A percentile compares a stretch with the other conserved stretches of the same genome.
Conservation (phyloP, 1,140 invertebrate genomes). For the Theocolax elegans region DNA sequence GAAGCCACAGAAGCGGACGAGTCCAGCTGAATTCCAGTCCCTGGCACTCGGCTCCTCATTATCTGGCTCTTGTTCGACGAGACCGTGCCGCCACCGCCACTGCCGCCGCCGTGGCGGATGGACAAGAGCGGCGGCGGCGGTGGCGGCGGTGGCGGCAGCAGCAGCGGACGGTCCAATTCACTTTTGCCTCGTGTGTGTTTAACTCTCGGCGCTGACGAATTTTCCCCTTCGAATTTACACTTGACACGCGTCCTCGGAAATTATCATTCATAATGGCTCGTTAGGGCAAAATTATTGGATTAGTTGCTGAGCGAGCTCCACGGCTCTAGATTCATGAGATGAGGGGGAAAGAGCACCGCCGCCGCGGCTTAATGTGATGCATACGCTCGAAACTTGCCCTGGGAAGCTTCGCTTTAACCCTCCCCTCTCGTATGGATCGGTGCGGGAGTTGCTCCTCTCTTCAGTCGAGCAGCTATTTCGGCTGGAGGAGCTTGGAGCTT, state of each 20-base stretch:
- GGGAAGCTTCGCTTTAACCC: background rate
- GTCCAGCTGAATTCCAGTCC: too few species aligned
- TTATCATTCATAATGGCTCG: constrained; percentile 42
- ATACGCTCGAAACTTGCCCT: constrained; percentile 30
- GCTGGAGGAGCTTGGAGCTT: background rate
- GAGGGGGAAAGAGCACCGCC: background rate
- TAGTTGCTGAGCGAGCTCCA: constrained; percentile 30
- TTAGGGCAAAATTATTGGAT: constrained; percentile 42
- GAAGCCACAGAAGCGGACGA: background rate
- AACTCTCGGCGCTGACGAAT: constrained; percentile 4
- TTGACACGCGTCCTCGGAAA: constrained; percentile 34
- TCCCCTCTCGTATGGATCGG: constrained; percentile 12
- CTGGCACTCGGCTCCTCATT: too few species aligned
- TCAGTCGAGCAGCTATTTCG: background rate
- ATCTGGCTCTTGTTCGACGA: constrained; percentile 22
- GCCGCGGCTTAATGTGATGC: constrained; percentile 29
- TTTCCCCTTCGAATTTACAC: constrained; percentile 16
- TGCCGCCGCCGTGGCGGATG: background rate
- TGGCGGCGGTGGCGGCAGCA: too few species aligned
- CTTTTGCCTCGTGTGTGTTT: constrained; percentile 12
- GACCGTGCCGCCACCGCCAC: background rate
- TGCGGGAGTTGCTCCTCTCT: background rate
- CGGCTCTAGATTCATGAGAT: constrained; percentile 22
- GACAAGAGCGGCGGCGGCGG: too few species aligned
- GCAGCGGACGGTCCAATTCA: too few species aligned